phyloP scores from a whole-genome alignment of 2,113 vertebrate species.

The Xenopus laevis region DNA sequence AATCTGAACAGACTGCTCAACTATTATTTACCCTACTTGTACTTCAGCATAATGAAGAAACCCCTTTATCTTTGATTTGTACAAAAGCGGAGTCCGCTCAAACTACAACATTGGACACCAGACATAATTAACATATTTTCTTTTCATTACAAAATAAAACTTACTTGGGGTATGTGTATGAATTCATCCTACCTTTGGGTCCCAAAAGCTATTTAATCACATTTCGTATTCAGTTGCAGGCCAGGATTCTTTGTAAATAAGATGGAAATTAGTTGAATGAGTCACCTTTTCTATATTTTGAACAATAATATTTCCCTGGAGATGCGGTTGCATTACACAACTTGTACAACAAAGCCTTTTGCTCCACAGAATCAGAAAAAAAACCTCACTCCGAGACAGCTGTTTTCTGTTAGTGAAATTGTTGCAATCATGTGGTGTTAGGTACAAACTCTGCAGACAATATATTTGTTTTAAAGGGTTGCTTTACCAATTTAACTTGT shows the following conservation, averaged over 20 bases:
- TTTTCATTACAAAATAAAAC: no score
- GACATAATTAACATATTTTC: no score
- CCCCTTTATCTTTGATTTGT: no score
- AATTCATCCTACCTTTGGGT: no score
- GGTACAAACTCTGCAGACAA: conserved; percentile 41
- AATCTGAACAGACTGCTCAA: no score
- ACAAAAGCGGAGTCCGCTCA: no score
- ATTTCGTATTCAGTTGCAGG: conserved; percentile 10
- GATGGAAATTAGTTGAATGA: not conserved
- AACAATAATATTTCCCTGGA: conserved; percentile 16
- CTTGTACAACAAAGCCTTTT: conserved; percentile 10
- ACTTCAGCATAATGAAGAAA: no score
- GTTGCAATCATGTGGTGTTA: conserved; percentile 34
- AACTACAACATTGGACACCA: no score
- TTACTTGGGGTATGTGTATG: no score
- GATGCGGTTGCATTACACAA: conserved; percentile 13
- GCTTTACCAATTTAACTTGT: conserved; percentile 34
- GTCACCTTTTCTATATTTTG: conserved; percentile 23
- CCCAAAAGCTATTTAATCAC: not conserved
- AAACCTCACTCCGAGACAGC: conserved; percentile 24
- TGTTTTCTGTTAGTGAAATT: conserved; percentile 39
- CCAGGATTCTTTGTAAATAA: conserved; percentile 8
- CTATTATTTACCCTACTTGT: no score
- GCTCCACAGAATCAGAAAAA: not conserved
- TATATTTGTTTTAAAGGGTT: conserved; percentile 30